Evolutionary conservation across 1,140 invertebrate species (phyloP).

Genomic region (Thaumetopoea pityocampa): DNA sequence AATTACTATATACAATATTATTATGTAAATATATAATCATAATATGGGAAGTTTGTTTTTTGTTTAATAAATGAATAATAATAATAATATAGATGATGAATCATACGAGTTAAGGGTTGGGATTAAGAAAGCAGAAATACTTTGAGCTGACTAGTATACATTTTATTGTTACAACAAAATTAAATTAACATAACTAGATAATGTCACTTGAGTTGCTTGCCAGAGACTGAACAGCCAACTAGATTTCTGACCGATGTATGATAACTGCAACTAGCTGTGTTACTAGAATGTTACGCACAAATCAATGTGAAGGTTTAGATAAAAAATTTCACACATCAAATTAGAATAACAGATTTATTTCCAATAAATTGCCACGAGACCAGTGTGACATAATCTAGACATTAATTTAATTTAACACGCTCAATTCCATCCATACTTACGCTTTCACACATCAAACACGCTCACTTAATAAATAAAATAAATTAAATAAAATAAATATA

Average conservation of each 20-base stretch:
- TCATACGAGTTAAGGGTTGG: slow-evolving; percentile 30
- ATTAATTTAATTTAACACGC: slow-evolving; percentile 72
- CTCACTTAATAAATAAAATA: slow-evolving; percentile 75
- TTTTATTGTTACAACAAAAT: slow-evolving; percentile 62
- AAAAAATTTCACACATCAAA: slow-evolving; percentile 66
- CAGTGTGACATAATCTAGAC: slow-evolving; percentile 75
- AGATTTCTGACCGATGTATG: slow-evolving; percentile 66
- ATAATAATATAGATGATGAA: slow-evolving; percentile 20
- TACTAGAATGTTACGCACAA: slow-evolving; percentile 48
- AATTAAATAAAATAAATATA: slow-evolving; percentile 74
- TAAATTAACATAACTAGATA: slow-evolving; percentile 76
- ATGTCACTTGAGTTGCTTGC: slow-evolving; percentile 68
- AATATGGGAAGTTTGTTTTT: slow-evolving; percentile 23
- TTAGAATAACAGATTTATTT: slow-evolving; percentile 75
- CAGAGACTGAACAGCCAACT: slow-evolving; percentile 36
- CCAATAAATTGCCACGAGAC: slow-evolving; percentile 71
- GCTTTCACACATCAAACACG: slow-evolving; percentile 68
- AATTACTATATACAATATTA: slow-evolving; percentile 45
- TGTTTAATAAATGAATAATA: slow-evolving; percentile 29
- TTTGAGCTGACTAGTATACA: slow-evolving; percentile 63
- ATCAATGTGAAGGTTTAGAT: slow-evolving; percentile 45
- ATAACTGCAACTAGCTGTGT: slow-evolving; percentile 18
- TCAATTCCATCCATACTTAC: slow-evolving; percentile 64
- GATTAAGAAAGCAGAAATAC: slow-evolving; percentile 53
- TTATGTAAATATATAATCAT: slow-evolving; percentile 31